Evolutionary conservation across 2,888 invertebrate genomes (phyloP), one percentile per base, ranked within the genome.

Genomic region (Orchestes rusci): DNA sequence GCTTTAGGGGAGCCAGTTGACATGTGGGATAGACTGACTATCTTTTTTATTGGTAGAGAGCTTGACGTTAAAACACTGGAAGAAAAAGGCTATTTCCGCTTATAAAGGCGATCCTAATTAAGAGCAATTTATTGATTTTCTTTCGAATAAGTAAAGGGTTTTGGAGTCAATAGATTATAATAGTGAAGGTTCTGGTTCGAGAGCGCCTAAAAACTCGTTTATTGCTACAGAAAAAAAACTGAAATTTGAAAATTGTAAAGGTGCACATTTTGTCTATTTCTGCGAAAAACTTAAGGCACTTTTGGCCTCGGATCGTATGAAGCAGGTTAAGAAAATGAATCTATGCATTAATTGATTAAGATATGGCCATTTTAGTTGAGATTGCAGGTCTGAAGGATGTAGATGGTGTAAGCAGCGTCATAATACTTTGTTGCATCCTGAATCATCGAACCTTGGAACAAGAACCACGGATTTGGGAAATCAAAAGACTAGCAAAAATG

Each of bases 1-100:
- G 34, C 43, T 12, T 34, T 38, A 38, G 27, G 15, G 17, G 42
- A 35, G 16, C 42, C 35, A n/a, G 35, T 42, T n/a, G 35, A 34
- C 7, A 4, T 17, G 7, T 40, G 40, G 40, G 39, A 39, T 39
- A 29, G 39, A 30, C 12, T 30, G 7, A 4, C 30, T 7, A 39
- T 39, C 29, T 29, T 39, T 17, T 19, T 39, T 30, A 30, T 39
- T 1, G 10, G n/a, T 30, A 29, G 18, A 16, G 30, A 39, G 30
- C 10, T 39, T 17, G 29, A 39, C 15, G 12, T 39, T 15, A 18
- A 40, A 8, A 20, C 40, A 40, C n/a, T 40, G 40, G 23, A 17
- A 32, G 8, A 17, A 40, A 33, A 13, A 16, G 12, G 4, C 19
- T 15, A 31, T 39, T 18, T 16, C n/a, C 8, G 15, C 19, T 8